Evolutionary conservation across 2,888 invertebrate genomes (phyloP), one percentile per base, ranked within the genome.

Genomic region (Subacronicta megacephala): DNA sequence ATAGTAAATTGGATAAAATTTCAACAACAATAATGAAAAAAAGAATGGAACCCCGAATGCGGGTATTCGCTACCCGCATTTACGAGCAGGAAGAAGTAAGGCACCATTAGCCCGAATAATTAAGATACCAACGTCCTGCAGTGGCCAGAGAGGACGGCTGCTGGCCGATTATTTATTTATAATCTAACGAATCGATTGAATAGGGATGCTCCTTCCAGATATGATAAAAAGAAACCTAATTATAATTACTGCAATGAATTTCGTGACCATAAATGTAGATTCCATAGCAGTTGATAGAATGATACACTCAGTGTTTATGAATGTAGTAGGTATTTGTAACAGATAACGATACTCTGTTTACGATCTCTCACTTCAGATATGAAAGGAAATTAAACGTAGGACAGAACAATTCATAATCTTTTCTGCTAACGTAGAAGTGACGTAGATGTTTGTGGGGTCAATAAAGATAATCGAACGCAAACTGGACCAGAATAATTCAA

Each of bases 321-420:
- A 85, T 82, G 78, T 59, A 52, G 78, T 59, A 54, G 57, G 40
- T 78, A 75, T 78, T 79, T 78, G 62, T 71, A 63, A 47, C 61
- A 82, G 86, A 88, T 69, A 89, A 80, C 78, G 72, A 73, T 75
- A 77, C 78, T 78, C 62, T 88, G 83, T 88, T 89, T 88, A 88
- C 84, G 80, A 85, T 85, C 77, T 80, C 63, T 72, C 61, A 74
- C 59, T 57, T n/a, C 38, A 57, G 71, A 75, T 81, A 81, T 45
- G 62, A 66, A 53, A 62, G 52, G 51, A 65, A 75, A 72, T 69
- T 55, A 50, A 66, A 66, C 47, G 38, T 62, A 56, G 46, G 42
- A 17, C 44, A 55, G 41, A 56, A 61, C 47, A 75, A 57, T 66
- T 60, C 46, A 49, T 59, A 59, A 53, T 62, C 53, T 49, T 59